Evolutionary conservation across 1,140 invertebrate genomes (phyloP), one percentile per base, ranked within the genome.

Genomic region (Temnothorax nylanderi): DNA sequence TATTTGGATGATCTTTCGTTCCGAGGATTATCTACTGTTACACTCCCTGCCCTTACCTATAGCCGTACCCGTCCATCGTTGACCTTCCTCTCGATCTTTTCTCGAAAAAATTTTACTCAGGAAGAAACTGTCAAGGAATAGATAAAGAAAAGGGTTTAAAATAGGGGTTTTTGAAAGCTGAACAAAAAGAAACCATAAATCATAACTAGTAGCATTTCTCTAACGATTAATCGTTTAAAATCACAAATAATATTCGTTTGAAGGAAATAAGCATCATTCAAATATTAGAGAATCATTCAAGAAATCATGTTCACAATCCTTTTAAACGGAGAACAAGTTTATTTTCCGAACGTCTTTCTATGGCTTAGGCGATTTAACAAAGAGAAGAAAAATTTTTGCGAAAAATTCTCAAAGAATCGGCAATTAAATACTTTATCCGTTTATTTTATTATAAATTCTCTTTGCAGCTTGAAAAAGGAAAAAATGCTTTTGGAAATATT

Each of bases 1-100:
- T 94, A 94, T 93, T 94, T 94, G 92, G 91, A 93, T 92, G 92
- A 93, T 92, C 86, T 87, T 91, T 87, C 87, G 92, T 92, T 93
- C 88, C 62, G 49, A 87, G 92, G 92, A 94, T 93, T 91, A 94
- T 92, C 90, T 87, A 84, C 62, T 75, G 89, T 86, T 93, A 89
- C 93, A 92, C 26, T 26, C 26, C 26, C 26, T 26, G 26, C 26
- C 26, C 44, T 44, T 71, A 72, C 65, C 80, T 74, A 81, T 74
- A 26, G 58, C 41, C 77, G 11, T 85, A 10, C 47, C 78, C 85
- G 89, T 82, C 88, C 86, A 87, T 77, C 87, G 49, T 69, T 71
- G 69, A n/a, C 78, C 89, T 86, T 82, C 51, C 74, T 51, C 26
- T 26, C 26, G 26, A 26, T 1, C 26, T 26, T 26, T 26, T 26